Evolutionary conservation across 2,797 vertebrate genomes (phyloP), one percentile per base, ranked within the genome.

Genomic region (Macropodus opercularis): DNA sequence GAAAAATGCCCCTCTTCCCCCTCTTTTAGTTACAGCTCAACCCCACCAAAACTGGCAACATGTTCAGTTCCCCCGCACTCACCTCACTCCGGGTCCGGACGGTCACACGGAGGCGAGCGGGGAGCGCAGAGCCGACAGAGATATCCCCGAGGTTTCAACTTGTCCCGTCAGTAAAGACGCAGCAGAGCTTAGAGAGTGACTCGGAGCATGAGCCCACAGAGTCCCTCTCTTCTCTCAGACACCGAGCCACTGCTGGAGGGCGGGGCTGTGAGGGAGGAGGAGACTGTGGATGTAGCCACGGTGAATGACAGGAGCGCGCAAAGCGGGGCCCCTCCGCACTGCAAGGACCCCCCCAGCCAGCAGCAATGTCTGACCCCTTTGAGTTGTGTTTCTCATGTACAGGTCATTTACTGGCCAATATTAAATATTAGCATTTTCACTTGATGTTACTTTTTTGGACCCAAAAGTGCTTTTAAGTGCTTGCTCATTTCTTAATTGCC

Each of bases 231-330:
- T 48, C 57, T 54, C 48, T 29, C 39, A 31, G 59, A 14, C 49
- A 60, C 59, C 27, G 48, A 83, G 82, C 83, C 85, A 75, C 80
- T 82, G 82, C 85, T 79, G n/a, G 71, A 63, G 84, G 90, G 90
- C 87, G 90, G 90, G 57, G 85, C 84, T 60, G 40, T 52, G 61
- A 2, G 53, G 66, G 81, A 58, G 86, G 88, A 79, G 88, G 88
- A 85, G 86, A 76, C 86, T 72, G 74, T 59, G 41, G 58, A 50
- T 57, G 38, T 42, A 39, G 74, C 51, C 34, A 8, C 52, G n/a
- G 32, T 26, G 69, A 7, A 36, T 3, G 21, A 23, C 82, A 72
- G 66, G 65, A 64, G 53, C 44, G 75, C 66, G 5, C 47, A 29
- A 0, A 54, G 26, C 2, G 50, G 57, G 59, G 4, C 22, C 36